Conservation (phyloP, 2,888 invertebrate genomes). For the Matsumyia berberina region DNA sequence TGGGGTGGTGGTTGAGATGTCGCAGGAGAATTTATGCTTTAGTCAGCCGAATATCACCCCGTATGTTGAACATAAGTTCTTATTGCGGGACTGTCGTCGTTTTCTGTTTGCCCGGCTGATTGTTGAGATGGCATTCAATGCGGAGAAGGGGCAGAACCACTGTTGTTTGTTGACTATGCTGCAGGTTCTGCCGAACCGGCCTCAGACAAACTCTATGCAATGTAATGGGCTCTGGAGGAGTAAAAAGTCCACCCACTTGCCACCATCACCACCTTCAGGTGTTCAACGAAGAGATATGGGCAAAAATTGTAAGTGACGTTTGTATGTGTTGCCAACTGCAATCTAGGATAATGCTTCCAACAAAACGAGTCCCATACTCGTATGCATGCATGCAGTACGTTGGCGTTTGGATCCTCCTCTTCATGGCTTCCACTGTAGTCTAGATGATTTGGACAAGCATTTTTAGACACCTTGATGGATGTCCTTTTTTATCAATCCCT, state of each 20-base stretch:
- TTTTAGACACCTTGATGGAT: conserved; percentile 75
- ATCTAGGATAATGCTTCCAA: conserved; percentile 56
- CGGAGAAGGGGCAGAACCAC: conserved; percentile 11
- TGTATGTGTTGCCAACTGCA: conserved; percentile 71
- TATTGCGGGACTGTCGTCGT: conserved; percentile 74
- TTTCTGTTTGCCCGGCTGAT: conserved; percentile 70
- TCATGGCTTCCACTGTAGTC: conserved; percentile 47
- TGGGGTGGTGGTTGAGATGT: conserved; percentile 60
- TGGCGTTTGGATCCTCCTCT: conserved; percentile 60
- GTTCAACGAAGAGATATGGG: conserved; percentile 60
- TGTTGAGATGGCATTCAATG: conserved; percentile 61
- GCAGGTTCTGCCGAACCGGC: conserved; percentile 5
- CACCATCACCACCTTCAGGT: conserved; percentile 53
- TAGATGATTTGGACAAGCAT: conserved; percentile 72
- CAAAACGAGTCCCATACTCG: conserved; percentile 26
- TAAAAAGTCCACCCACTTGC: conserved; percentile 6
- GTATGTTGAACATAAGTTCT: conserved; percentile 72
- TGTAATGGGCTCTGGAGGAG: conserved; percentile 40
- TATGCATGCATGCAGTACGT: conserved; percentile 66
- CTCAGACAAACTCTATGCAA: conserved; percentile 36
- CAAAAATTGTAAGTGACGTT: conserved; percentile 63
- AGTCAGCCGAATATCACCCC: conserved; percentile 74
- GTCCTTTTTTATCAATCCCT: conserved; percentile 74
- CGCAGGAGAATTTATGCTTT: conserved; percentile 76
- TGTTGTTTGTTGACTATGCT: conserved; percentile 48